Evolutionary conservation across 1,140 invertebrate genomes (phyloP).

Genomic region (Mycetomoellerius zeteki): DNA sequence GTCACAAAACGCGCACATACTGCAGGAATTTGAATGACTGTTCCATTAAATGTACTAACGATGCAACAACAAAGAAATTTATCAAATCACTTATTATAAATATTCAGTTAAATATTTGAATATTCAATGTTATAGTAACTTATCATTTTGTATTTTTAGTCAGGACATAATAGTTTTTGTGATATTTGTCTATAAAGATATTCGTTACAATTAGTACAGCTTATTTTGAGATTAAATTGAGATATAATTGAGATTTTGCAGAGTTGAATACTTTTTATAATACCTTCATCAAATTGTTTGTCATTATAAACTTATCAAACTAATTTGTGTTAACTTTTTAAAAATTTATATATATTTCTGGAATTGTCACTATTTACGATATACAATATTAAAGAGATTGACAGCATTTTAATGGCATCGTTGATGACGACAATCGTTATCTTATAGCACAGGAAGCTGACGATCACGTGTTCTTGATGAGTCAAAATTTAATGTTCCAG

Average conservation of each 20-base stretch:
- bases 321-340: neutral
- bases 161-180: neutral
- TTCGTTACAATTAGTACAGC: neutral
- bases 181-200: neutral
- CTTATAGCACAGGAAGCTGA: slow-evolving; percentile 29
- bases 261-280: neutral
- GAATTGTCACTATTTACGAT: neutral
- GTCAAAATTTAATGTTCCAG: slow-evolving; percentile 29
- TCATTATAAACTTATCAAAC: neutral
- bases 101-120: neutral
- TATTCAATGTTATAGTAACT: neutral
- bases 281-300: neutral
- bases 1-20: neutral
- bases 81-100: neutral
- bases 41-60: slow-evolving; percentile 16
- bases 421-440: slow-evolving; percentile 24
- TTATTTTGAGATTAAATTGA: neutral
- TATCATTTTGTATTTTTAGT: neutral
- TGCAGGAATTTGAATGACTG: neutral
- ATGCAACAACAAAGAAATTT: neutral
- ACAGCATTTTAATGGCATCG: neutral
- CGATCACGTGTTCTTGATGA: slow-evolving; percentile 42
- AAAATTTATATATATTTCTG: slow-evolving; percentile 16
- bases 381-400: neutral
- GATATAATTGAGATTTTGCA: neutral